phyloP scores from a whole-genome alignment of 2,888 invertebrate genomes.

The Metopia argyrocephala region DNA sequence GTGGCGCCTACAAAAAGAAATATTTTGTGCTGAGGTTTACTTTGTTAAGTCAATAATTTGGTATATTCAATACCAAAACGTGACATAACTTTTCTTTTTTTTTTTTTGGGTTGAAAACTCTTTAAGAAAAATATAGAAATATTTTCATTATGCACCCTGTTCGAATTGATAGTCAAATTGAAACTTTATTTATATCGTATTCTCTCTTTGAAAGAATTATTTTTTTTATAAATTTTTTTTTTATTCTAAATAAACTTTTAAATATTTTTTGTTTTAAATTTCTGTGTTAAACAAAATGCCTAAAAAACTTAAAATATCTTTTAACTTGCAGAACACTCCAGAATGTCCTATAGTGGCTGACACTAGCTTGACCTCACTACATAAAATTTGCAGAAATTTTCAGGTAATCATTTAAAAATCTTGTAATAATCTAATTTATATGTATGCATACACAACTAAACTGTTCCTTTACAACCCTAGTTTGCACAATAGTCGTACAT shows the following conservation, averaged over 20 bases:
- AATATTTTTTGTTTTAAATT: background rate
- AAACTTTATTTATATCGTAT: too few species aligned
- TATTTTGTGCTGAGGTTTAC: slow-evolving; percentile 14
- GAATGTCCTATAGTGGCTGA: background rate
- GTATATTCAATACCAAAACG: too few species aligned
- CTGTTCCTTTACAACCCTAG: too few species aligned
- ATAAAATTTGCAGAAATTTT: slow-evolving; percentile 40
- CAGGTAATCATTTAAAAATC: slow-evolving; percentile 30
- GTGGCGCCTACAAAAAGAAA: slow-evolving; percentile 51
- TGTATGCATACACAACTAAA: too few species aligned
- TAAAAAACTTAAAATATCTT: slow-evolving; percentile 19
- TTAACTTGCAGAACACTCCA: slow-evolving; percentile 7
- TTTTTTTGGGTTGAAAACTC: too few species aligned
- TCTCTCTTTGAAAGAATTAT: background rate
- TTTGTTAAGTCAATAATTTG: background rate
- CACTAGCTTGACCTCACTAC: slow-evolving; percentile 43
- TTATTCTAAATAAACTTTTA: background rate
- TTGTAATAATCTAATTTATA: too few species aligned
- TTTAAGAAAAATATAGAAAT: too few species aligned
- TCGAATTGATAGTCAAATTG: too few species aligned
- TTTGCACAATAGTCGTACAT: too few species aligned
- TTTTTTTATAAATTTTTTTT: background rate
- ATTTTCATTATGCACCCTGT: too few species aligned
- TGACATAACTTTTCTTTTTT: too few species aligned
- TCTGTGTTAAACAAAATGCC: slow-evolving; percentile 23